Evolutionary conservation across 2,888 invertebrate species (phyloP).

Genomic region (Pseudococcus jackbeardsleyi): DNA sequence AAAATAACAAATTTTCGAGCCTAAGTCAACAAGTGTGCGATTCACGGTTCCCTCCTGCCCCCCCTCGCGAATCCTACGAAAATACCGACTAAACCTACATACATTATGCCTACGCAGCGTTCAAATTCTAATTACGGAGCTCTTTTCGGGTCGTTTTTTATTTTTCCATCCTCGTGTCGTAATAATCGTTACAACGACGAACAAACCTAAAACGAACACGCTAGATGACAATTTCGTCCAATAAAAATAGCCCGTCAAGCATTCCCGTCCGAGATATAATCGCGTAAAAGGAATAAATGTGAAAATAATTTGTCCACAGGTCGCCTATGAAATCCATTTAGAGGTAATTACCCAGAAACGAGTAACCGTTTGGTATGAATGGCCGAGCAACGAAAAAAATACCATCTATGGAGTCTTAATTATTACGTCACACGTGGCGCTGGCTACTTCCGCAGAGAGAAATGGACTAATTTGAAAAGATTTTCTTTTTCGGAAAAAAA

Average conservation of each 20-base stretch:
- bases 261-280: neutral
- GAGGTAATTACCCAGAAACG: conserved; percentile 2
- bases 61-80: neutral
- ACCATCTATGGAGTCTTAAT: neutral
- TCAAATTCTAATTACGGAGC: neutral
- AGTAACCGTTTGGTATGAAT: neutral
- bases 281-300: neutral
- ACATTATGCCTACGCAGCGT: neutral
- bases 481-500: neutral
- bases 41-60: neutral
- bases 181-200: neutral
- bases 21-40: conserved; percentile 11
- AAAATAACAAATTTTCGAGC: conserved; percentile 23
- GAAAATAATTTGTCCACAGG: conserved; percentile 33
- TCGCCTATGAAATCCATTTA: neutral
- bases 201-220: neutral
- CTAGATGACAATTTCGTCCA: neutral
- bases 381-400: neutral
- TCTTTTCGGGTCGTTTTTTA: neutral
- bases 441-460: neutral
- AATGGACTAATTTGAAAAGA: neutral
- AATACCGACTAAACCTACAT: neutral
- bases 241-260: neutral
- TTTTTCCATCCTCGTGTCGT: neutral
- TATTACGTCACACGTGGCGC: neutral